Conservation (phyloP, 1,140 invertebrate species). For the Leptopilina clavipes region DNA sequence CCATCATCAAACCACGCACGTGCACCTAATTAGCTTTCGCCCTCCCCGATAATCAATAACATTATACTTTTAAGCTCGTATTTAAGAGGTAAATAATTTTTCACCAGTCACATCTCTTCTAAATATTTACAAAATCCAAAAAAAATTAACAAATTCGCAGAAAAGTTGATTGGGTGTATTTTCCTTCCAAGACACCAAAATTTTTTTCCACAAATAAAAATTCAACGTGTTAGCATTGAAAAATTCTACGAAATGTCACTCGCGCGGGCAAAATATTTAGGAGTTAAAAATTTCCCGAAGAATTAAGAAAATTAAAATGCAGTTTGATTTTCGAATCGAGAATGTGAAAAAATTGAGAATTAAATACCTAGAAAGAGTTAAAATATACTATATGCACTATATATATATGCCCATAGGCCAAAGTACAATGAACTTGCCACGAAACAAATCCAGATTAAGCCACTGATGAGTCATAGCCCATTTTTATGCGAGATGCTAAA, state of each 20-base stretch:
- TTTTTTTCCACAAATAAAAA: not conserved
- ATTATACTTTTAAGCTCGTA: not conserved
- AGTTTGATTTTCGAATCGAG: not conserved
- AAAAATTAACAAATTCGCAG: too few relatives aligned
- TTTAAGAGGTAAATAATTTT: not conserved
- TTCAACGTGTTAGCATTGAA: not conserved
- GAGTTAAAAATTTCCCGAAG: not conserved
- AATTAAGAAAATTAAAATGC: not conserved
- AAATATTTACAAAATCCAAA: too few relatives aligned
- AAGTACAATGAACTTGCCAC: slow-evolving; percentile 28
- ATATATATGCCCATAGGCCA: not conserved
- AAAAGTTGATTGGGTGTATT: not conserved
- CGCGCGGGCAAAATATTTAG: not conserved
- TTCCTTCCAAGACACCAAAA: too few relatives aligned
- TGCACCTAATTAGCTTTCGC: slow-evolving; percentile 25
- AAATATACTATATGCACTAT: not conserved
- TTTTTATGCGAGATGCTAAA: slow-evolving; percentile 20
- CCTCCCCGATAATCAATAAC: slow-evolving; percentile 18
- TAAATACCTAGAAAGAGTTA: slow-evolving; percentile 1
- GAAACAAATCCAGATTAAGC: slow-evolving; percentile 21
- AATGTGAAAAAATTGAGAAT: slow-evolving; percentile 1
- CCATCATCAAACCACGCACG: not conserved
- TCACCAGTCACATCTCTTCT: too few relatives aligned
- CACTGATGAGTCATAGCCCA: slow-evolving; percentile 7
- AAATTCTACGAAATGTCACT: not conserved